Evolutionary conservation across 2,888 invertebrate species (phyloP), one percentile per base, ranked within the genome.

Genomic region (Orthosia gracilis): DNA sequence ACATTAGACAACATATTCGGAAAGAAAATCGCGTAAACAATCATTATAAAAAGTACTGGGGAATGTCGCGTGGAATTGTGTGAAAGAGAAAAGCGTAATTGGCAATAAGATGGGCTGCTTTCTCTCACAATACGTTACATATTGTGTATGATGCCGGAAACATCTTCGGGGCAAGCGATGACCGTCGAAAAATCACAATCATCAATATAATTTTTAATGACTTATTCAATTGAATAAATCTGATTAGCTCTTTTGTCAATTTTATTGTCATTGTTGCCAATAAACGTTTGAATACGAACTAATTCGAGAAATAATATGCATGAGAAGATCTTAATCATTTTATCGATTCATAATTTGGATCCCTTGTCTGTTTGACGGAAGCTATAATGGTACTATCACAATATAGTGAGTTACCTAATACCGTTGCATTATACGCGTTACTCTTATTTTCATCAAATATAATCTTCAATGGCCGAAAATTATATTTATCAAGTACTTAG

Each of bases 21-120:
- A 76, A 52, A 78, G 66, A 65, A 71, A 71, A 79, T 74, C 74
- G 72, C 68, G 67, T 70, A 84, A 79, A 83, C 74, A 86, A 82
- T 86, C 74, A 77, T 85, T 75, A 80, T 72, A 83, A 80, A 84
- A 86, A 83, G 63, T 70, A 76, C 74, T 75, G 73, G 85, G 76
- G 82, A 78, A 86, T 88, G 87, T 91, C 89, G 88, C 89, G 88
- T 82, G 76, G 76, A 87, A 84, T 85, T 82, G 80, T 85, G 88
- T 87, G 88, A 82, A 81, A 85, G 87, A 89, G 90, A 92, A 91
- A 91, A 92, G 90, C 90, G 85, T 91, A 92, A 93, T 92, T 93
- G 91, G 88, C 89, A 87, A 90, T 88, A 85, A 85, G 87, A 90
- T 88, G 85, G 85, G 75, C 84, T 89, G 82, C 94, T 94, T 94